These are phyloP conservation scores for Piprites chloris DNA, from an alignment of 2,113 vertebrate species.

Conservation along the genomic window DNA sequence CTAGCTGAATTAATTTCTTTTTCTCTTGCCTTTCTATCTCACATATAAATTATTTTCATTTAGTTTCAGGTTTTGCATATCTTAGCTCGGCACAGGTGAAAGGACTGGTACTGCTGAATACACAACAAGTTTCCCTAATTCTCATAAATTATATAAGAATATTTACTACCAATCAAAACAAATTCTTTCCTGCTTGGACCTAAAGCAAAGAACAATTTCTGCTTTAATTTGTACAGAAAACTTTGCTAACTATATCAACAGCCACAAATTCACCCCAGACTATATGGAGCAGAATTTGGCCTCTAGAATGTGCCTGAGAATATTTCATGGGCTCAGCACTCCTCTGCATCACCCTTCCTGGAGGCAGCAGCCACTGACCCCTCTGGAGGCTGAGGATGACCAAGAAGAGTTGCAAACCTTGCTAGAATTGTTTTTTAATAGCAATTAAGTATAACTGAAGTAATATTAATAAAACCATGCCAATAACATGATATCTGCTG, in stretches of 20 bases:
- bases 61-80: neutral
- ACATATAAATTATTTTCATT: neutral
- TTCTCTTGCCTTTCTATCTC: neutral
- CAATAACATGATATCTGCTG: neutral
- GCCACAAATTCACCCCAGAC: neutral
- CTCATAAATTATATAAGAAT: neutral
- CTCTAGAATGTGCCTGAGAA: rapidly evolving
- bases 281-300: neutral
- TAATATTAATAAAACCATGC: neutral
- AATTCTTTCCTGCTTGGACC: neutral
- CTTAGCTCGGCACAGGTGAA: neutral
- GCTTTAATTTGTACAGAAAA: neutral
- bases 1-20: neutral
- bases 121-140: neutral
- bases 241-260: neutral
- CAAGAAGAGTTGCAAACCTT: neutral
- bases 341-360: neutral
- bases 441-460: neutral
- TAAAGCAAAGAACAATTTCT: neutral
- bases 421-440: neutral
- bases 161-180: neutral
- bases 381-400: neutral
- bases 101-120: neutral
- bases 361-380: neutral
- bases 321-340: neutral